phyloP scores from a whole-genome alignment of 2,113 vertebrate species.

The Lagopus leucura region DNA sequence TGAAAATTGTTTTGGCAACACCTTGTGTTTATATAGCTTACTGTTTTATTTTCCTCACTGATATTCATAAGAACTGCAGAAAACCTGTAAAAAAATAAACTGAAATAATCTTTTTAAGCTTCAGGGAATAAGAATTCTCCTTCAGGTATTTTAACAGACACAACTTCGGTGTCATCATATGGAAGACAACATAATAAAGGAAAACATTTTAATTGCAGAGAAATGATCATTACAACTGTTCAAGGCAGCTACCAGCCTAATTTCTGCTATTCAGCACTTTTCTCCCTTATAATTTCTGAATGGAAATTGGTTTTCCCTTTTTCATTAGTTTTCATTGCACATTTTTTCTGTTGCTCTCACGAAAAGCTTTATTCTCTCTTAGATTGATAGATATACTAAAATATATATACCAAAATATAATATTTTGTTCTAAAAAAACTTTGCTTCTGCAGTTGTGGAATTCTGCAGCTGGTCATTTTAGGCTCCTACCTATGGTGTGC shows the following conservation, averaged over 20 bases:
- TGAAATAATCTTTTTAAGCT: not conserved
- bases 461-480: not conserved
- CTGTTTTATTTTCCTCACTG: not conserved
- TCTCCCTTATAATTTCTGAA: not conserved
- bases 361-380: not conserved
- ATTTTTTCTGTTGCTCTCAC: not conserved
- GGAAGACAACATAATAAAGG: not conserved
- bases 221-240: not conserved
- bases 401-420: not conserved
- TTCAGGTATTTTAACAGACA: not conserved
- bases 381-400: not conserved
- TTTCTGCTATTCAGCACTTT: fast-evolving
- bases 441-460: not conserved
- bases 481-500: not conserved
- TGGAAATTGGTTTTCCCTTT: fast-evolving
- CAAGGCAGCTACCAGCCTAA: not conserved
- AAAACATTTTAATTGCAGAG: not conserved
- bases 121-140: not conserved
- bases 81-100: not conserved
- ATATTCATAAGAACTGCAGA: not conserved
- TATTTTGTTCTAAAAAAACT: not conserved
- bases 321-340: not conserved
- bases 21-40: not conserved
- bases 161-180: not conserved
- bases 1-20: not conserved